These are phyloP conservation scores for Lordiphosa collinella DNA, from an alignment of 1,140 invertebrate species.

Conservation along the genomic window DNA sequence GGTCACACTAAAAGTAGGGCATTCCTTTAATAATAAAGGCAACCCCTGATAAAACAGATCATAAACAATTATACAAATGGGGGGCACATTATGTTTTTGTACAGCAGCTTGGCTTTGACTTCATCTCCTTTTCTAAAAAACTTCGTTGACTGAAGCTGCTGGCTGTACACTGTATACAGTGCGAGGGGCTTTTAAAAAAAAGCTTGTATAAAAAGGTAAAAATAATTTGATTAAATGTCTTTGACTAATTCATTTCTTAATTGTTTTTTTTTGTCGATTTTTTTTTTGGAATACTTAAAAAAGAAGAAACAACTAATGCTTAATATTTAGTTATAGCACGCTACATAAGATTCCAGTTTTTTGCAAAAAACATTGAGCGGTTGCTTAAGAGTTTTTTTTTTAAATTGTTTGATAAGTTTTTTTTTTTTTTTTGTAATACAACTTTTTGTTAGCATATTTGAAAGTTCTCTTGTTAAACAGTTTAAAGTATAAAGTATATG, in stretches of 20 bases:
- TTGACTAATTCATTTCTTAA: conserved; percentile 40
- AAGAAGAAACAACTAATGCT: conserved; percentile 46
- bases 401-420: conserved; percentile 55
- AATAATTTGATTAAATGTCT: conserved; percentile 49
- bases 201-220: conserved; percentile 38
- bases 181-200: conserved; percentile 10
- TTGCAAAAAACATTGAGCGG: conserved; percentile 66
- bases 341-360: conserved; percentile 63
- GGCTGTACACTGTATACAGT: no score
- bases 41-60: no score
- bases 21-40: no score
- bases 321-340: conserved; percentile 52
- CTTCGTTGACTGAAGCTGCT: no score
- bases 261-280: conserved; percentile 5
- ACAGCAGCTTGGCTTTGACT: no score
- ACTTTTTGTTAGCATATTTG: conserved; percentile 55
- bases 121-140: no score
- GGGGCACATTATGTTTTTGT: no score
- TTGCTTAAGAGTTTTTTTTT: conserved; percentile 41
- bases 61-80: no score
- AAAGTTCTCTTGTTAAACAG: conserved; percentile 64
- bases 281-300: conserved; percentile 47
- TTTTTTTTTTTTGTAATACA: conserved; percentile 21
- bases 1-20: no score
- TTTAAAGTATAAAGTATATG: conserved; percentile 74